Percentiles rank a stretch among this genome's conserved stretches.
Evolutionary conservation across 64 coral and sea anemone species (phyloP).

Genomic region (Acropora tenuis): DNA sequence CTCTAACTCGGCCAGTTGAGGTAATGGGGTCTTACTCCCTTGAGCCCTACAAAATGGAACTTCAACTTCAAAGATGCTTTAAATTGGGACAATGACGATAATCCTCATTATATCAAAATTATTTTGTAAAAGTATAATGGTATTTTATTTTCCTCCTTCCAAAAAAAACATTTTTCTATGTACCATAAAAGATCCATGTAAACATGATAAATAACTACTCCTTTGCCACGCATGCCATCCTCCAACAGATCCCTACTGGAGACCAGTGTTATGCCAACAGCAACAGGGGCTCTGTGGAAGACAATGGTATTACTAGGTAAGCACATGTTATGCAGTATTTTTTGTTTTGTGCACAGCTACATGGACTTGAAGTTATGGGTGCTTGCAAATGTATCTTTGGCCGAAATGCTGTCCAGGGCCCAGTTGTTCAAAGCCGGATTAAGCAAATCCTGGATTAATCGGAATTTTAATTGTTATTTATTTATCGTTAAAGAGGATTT

Average conservation of each 20-base stretch:
- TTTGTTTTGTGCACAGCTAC: too few relatives aligned
- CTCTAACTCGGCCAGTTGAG: slow-evolving; percentile 43
- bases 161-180: background rate
- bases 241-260: slow-evolving; percentile 78
- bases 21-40: slow-evolving; percentile 69
- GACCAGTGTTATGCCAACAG: slow-evolving; percentile 76
- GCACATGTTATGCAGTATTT: too few relatives aligned
- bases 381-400: too few relatives aligned
- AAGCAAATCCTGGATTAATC: too few relatives aligned
- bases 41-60: slow-evolving; percentile 49
- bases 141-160: too few relatives aligned
- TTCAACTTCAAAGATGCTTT: background rate
- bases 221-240: slow-evolving; percentile 95
- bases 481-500: too few relatives aligned
- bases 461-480: too few relatives aligned
- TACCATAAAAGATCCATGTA: slow-evolving; percentile 89
- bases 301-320: background rate
- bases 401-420: too few relatives aligned
- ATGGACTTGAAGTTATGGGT: too few relatives aligned
- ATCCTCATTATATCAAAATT: too few relatives aligned
- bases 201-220: slow-evolving; percentile 86
- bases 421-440: too few relatives aligned
- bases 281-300: slow-evolving; percentile 66
- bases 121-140: too few relatives aligned
- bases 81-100: background rate